These are phyloP conservation scores for Philypnodon macrostomus DNA, from an alignment of 2,797 vertebrate species.

Conservation along the genomic window DNA sequence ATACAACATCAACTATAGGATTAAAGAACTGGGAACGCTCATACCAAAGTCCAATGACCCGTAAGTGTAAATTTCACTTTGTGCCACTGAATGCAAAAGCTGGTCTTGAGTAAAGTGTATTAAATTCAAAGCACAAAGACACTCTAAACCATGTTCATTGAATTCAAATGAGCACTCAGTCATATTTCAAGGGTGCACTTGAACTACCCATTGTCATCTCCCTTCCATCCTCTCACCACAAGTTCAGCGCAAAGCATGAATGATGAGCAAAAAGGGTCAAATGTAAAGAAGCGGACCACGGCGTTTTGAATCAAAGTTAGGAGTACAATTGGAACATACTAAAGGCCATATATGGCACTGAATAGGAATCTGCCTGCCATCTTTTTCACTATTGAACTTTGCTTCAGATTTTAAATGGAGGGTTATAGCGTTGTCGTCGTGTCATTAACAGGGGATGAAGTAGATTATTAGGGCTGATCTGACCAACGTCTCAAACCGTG, in stretches of 20 bases:
- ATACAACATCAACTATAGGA: constrained; percentile 99
- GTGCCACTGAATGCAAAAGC: constrained; percentile 21
- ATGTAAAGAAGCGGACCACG: constrained; percentile 56
- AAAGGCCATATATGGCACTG: constrained; percentile 38
- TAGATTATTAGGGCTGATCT: constrained; percentile 78
- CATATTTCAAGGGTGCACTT: constrained; percentile 66
- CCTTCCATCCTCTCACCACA: constrained; percentile 37
- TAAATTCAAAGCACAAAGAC: constrained; percentile 54
- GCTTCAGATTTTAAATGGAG: constrained; percentile 75
- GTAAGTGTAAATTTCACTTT: constrained; percentile 75
- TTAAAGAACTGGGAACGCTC: constrained; percentile 97
- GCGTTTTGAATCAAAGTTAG: constrained; percentile 70
- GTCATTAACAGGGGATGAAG: constrained; percentile 76
- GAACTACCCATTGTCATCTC: constrained; percentile 55
- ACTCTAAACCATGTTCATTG: constrained; percentile 44
- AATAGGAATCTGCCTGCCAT: constrained; percentile 62
- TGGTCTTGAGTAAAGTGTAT: constrained; percentile 23
- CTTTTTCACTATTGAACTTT: constrained; percentile 73
- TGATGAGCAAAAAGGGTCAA: constrained; percentile 67
- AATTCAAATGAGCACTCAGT: constrained; percentile 63
- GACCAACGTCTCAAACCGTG: constrained; percentile 65
- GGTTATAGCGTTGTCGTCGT: constrained; percentile 59
- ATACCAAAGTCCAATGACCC: constrained; percentile 98
- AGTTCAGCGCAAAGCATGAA: constrained; percentile 59
- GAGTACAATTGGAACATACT: constrained; percentile 52